Evolutionary conservation across 2,113 vertebrate species (phyloP).

Genomic region (Phrynocephalus versicolor): DNA sequence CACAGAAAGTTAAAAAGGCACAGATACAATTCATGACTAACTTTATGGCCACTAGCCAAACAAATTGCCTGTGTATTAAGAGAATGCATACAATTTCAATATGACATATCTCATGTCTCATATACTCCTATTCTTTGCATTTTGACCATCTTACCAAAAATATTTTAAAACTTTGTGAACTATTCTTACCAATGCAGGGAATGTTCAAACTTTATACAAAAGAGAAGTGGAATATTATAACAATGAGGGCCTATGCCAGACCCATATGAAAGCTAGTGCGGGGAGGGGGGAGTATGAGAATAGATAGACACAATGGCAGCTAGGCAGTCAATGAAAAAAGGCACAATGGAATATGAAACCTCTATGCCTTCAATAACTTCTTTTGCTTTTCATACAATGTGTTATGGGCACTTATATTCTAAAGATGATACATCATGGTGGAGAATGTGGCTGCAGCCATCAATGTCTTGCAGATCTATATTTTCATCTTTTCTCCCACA

Average conservation of each 20-base stretch:
- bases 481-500: slow-evolving; percentile 10
- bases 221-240: neutral
- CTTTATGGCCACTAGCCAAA: neutral
- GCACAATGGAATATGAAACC: neutral
- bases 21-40: neutral
- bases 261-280: neutral
- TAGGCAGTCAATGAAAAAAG: neutral
- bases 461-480: neutral
- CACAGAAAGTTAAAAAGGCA: neutral
- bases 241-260: too few species aligned
- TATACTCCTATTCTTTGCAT: neutral
- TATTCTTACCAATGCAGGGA: too few species aligned
- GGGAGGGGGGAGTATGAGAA: neutral
- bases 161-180: neutral
- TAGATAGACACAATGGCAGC: neutral
- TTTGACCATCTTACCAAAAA: neutral
- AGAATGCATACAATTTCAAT: neutral
- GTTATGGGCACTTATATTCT: slow-evolving; percentile 1
- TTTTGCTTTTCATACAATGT: neutral
- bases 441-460: neutral
- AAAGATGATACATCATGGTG: neutral
- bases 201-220: neutral
- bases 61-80: neutral
- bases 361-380: neutral
- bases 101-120: neutral